Evolutionary conservation across 1,140 invertebrate genomes (phyloP), one percentile per base, ranked within the genome.

Genomic region (Mactra quadrangularis): DNA sequence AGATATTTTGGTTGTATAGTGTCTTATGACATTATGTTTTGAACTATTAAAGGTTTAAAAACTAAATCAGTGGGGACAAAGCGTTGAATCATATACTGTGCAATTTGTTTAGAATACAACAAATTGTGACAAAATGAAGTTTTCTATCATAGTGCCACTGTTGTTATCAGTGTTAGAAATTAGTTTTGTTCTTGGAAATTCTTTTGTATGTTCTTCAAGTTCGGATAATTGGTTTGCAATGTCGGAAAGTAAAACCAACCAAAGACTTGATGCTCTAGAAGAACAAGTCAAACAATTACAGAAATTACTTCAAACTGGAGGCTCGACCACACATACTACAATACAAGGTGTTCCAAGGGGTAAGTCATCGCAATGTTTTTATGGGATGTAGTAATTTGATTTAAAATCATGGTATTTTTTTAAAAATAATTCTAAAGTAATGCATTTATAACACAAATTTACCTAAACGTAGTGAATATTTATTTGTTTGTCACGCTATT

Each of bases 291-390:
- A 38, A 35, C 68, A 72, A 38, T 29, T 72, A 3, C 68, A 55
- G n/a, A 55, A 53, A 33, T 17, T 72, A 17, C 19, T 72, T 15
- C 19, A 72, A n/a, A 3, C 3, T 4, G 22, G 53, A 19, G 50
- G n/a, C 0, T 4, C 2, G 3, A 27, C 47, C 1, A n/a, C 29
- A 3, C 35, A 22, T 27, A 52, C 52, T n/a, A 53, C 68, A 33
- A 72, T 72, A 50, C 25, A 72, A 13, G 68, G 68, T 7, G 15
- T 72, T n/a, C 68, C 68, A 3, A 72, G 33, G 31, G 68, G 68
- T 72, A 68, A 35, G 35, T 68, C 11, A 27, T 9, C 38, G 19
- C 1, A n/a, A 29, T n/a, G 31, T 9, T 25, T n/a, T 3, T 19
- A 6, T 6, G 15, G 2, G 33, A 17, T 38, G 3, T 25, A 35